A percentile compares a stretch with the other conserved stretches of the same genome.
These are phyloP conservation scores for Acanthopleura granulata DNA, from an alignment of 2,888 invertebrate species.

Conservation along the genomic window DNA sequence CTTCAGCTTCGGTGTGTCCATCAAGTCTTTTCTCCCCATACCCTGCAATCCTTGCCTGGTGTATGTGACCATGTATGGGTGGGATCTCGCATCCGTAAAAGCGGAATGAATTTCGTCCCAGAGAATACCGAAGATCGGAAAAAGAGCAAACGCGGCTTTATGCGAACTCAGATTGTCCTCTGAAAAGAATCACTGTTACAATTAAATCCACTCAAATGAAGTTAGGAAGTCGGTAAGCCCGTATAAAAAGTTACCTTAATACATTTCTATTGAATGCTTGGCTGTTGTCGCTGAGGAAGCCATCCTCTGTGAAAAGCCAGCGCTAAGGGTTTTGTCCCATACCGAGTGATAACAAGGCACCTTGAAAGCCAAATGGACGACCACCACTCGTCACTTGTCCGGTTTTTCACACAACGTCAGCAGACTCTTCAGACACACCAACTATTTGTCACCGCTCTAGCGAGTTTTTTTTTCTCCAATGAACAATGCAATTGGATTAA, in stretches of 20 bases:
- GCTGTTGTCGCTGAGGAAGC: background rate
- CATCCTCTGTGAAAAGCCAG: background rate
- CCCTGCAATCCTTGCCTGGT: background rate
- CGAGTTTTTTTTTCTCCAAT: background rate
- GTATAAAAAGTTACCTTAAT: background rate
- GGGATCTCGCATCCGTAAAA: background rate
- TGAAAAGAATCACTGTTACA: background rate
- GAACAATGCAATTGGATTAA: slow-evolving; percentile 2
- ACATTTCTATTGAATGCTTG: background rate
- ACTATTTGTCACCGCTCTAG: background rate
- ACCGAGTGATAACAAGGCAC: background rate
- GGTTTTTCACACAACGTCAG: background rate
- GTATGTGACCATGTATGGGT: background rate
- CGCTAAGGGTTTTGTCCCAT: background rate
- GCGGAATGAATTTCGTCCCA: slow-evolving; percentile 15
- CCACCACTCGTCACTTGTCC: background rate
- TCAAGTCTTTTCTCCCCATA: background rate
- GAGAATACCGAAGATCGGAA: background rate
- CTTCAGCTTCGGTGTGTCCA: background rate
- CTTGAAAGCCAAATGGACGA: background rate
- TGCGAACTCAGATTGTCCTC: background rate
- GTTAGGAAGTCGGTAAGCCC: slow-evolving; percentile 19
- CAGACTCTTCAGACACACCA: background rate
- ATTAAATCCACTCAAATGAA: slow-evolving; percentile 17
- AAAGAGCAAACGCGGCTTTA: slow-evolving; percentile 1